These are phyloP conservation scores for Ondatra zibethicus DNA, from an alignment of 2,113 vertebrate genomes.

Conservation along the genomic window DNA sequence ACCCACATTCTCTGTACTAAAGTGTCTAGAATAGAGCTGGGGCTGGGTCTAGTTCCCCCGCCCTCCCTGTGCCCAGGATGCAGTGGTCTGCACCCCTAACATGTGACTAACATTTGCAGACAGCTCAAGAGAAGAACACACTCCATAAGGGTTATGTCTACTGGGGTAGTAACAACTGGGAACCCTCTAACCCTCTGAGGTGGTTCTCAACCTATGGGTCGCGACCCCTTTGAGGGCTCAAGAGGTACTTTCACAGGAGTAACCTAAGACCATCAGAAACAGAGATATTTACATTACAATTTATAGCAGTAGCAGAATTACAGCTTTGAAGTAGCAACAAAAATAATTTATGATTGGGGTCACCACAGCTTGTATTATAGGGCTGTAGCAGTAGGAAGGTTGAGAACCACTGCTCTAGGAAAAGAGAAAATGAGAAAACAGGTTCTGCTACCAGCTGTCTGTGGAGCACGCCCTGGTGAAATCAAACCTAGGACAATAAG, in stretches of 20 bases:
- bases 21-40: neutral
- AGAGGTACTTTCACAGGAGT: neutral
- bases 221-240: neutral
- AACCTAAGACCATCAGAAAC: neutral
- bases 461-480: neutral
- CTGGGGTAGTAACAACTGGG: too few species aligned
- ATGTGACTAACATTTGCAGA: accelerated
- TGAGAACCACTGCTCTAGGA: neutral
- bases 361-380: neutral
- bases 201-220: neutral
- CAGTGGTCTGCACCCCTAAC: neutral
- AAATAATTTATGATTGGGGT: neutral
- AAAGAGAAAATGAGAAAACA: neutral
- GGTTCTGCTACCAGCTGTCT: neutral
- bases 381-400: neutral
- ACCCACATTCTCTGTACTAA: neutral
- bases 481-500: neutral
- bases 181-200: too few species aligned
- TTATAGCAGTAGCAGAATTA: too few species aligned
- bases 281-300: neutral
- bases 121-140: too few species aligned
- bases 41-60: neutral
- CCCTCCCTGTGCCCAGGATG: neutral
- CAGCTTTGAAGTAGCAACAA: neutral
- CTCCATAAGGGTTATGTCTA: too few species aligned